A percentile compares a stretch with the other conserved stretches of the same genome.
phyloP scores from a whole-genome alignment of 2,888 invertebrate genomes.

The Germaria angustata region DNA sequence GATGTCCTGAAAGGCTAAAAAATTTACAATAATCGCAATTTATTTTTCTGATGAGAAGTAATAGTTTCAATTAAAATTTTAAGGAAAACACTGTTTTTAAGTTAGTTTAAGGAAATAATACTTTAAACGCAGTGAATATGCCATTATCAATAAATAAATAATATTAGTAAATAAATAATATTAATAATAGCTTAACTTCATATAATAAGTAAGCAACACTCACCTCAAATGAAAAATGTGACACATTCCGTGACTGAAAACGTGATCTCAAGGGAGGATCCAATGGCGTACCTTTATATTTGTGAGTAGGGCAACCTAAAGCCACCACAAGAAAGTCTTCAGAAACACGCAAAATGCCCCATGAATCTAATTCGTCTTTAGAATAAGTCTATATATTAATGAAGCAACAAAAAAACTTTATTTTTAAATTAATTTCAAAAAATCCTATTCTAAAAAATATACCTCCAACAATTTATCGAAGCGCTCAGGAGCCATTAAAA shows the following conservation, averaged over 20 bases:
- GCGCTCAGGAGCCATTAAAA: conserved; percentile 92
- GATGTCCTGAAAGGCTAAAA: too few species aligned
- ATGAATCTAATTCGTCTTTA: conserved; percentile 87
- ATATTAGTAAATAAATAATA: too few species aligned
- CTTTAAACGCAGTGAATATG: too few species aligned
- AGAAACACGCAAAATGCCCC: conserved; percentile 95
- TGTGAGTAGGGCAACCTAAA: conserved; percentile 93
- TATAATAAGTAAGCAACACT: conserved; percentile 42
- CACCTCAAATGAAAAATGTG: conserved; percentile 76
- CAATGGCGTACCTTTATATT: conserved; percentile 94
- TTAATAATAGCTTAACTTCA: too few species aligned
- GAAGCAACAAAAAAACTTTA: background rate
- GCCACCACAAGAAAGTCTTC: conserved; percentile 96
- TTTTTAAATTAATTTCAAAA: too few species aligned
- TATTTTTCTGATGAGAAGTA: too few species aligned
- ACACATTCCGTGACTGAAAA: conserved; percentile 95
- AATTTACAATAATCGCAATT: too few species aligned
- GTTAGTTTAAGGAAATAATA: too few species aligned
- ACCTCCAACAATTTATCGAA: conserved; percentile 94
- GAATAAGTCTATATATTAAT: conserved; percentile 85
- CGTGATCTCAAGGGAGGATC: conserved; percentile 97
- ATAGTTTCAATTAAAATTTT: too few species aligned
- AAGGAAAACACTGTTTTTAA: too few species aligned
- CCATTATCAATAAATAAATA: too few species aligned
- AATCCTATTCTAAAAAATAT: conserved; percentile 50